Base-by-base conservation (phyloP, 2,797 vertebrate species). In the Remorina albescens region DNA sequence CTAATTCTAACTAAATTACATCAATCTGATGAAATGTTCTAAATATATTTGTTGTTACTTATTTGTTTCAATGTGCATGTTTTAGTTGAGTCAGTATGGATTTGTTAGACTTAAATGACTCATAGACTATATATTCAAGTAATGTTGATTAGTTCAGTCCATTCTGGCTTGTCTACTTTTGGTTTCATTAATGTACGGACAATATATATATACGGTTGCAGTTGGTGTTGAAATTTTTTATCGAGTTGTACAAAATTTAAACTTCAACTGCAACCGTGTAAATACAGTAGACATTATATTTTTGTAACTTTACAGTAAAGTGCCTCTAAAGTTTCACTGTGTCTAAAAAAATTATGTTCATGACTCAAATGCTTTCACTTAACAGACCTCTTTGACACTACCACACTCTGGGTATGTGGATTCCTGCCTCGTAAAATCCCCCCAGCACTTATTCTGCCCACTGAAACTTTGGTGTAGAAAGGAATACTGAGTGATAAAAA, bases 401-500 rank as follows among this genome's bases (percentile, higher is more conserved):
- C 2, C 50, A 6, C 67, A 67, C 72, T 67, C 25, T 66, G 71
- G 55, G 66, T 73, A 67, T 75, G 46, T 50, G 16, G 83, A 55
- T 71, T 58, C 41, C 21, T 54, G 50, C 74, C 83, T 86, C 70
- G 70, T 74, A 54, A 88, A 88, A 82, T 81, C 80, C 80, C 86
- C 51, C 59, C 53, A 65, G 41, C n/a, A 19, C 49, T 77, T 66
- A 66, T 32, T 76, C 37, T 74, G 62, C 59, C 62, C 84, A 55
- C 80, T 64, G 70, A 86, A 68, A 49, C 75, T 83, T 71, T 71
- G 67, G 74, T 67, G 64, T 62, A 72, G 74, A 86, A 79, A 55
- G 59, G 70, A 53, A 88, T 23, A 64, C 81, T 62, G 70, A 76
- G 61, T 72, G 44, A 76, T 84, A 84, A 88, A 90, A 85, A 79